Evolutionary conservation across 2,113 vertebrate genomes (phyloP), one percentile per base, ranked within the genome.

Genomic region (Mola mola): DNA sequence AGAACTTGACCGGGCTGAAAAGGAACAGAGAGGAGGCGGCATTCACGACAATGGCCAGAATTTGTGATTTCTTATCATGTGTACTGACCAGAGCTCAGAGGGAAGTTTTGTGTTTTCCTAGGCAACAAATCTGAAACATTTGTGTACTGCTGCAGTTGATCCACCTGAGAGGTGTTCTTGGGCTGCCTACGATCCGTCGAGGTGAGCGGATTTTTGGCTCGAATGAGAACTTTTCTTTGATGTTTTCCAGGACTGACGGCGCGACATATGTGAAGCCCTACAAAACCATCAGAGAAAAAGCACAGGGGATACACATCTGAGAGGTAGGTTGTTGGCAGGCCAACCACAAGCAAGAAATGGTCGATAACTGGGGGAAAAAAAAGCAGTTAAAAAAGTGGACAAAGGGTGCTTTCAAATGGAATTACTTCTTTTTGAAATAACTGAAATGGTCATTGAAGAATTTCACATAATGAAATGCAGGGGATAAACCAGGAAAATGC

Each of bases 221-320:
- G 80, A 94, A 98, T 41, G 96, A 96, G 92, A 99, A 99, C 87
- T 92, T 96, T 86, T 98, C 97, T 93, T 98, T 98, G 53, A 99
- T 94, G 6, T 97, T 98, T 92, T 99, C 97, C 92, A 99, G 94
- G 88, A 99, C 96, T 66, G 97, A 99, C 43, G 97, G 97, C 90
- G 97, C 97, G 75, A 99, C 97, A 2, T 99, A 99, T 0, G 97
- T 99, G 77, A 99, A 99, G 79, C 97, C 97, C 97, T 99, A 56
- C 49, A 31, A 46, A n/a, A 17, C 47, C 8, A 20, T 6, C 7
- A 46, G 13, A 48, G 50, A 16, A 3, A 17, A 7, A 25, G 38
- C 17, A 25, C 12, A 21, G 20, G 6, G 28, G 33, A 28, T 8
- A 12, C 3, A 5, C 2, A 55, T n/a, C n/a, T n/a, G n/a, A n/a